These are phyloP conservation scores for Corapipo altera DNA, from an alignment of 2,113 vertebrate genomes.

Conservation along the genomic window DNA sequence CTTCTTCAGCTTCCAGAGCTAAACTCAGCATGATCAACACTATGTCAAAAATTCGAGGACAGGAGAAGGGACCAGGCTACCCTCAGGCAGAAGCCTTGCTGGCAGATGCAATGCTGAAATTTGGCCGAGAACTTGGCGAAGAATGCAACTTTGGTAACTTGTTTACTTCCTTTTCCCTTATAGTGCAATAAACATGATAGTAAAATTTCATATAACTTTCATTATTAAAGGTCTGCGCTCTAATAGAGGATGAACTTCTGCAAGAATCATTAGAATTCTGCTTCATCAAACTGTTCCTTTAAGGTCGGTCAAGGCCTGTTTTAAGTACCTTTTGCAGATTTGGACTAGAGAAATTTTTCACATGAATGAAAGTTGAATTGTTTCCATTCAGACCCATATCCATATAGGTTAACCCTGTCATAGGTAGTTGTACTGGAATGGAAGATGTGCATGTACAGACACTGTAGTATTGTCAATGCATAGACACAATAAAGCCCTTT, in stretches of 20 bases:
- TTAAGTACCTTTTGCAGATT: not conserved
- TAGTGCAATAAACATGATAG: not conserved
- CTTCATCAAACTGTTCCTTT: not conserved
- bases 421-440: not conserved
- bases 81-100: constrained; percentile 91
- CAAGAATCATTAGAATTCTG: not conserved
- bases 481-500: not conserved
- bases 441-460: not conserved
- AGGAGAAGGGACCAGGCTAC: constrained; percentile 95
- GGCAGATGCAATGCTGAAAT: constrained; percentile 94
- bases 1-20: constrained; percentile 89
- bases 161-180: not conserved
- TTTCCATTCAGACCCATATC: not conserved
- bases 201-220: not conserved
- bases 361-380: not conserved
- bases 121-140: constrained; percentile 93
- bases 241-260: not conserved
- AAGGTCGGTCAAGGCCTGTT: not conserved
- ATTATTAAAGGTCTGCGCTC: not conserved
- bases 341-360: not conserved
- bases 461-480: not conserved
- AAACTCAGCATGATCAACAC: constrained; percentile 99
- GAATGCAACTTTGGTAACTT: constrained; percentile 93
- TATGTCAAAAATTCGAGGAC: constrained; percentile 98
- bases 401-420: not conserved